Base-by-base conservation (phyloP, 2,888 invertebrate species). In the Coremacera marginata region DNA sequence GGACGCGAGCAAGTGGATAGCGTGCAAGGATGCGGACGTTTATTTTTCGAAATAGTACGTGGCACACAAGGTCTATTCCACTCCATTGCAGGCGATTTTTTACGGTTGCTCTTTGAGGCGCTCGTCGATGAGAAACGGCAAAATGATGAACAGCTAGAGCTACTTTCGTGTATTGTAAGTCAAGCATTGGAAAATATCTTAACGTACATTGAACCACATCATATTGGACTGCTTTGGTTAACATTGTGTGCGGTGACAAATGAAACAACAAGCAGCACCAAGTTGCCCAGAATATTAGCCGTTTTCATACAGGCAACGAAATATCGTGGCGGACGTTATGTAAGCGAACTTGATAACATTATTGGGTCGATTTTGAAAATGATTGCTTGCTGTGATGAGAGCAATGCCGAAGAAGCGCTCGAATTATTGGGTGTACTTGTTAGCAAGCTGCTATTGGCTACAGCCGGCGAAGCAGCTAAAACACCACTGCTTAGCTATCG, bases 1-100 rank as follows among this genome's bases (percentile, higher is more conserved):
- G 90, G 93, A 80, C 91, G 90, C 16, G 92, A 93, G 86, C 91
- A 92, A 84, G 92, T 94, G 89, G 95, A 95, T 90, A 94, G 94
- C 79, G 90, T 94, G 19, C 89, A 91, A 72, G 98, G 98, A 5
- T 95, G 96, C 88, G 96, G 97, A 0, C 93, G 94, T 82, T 91
- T 98, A 27, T 90, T 98, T 76, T 98, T 96, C 90, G 96, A 98
- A 91, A 94, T 96, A 76, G 89, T 97, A 62, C 93, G 94, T 85
- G 98, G 98, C 44, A 93, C 96, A 0, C 91, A 93, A 78, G 94
- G 94, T 0, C 94, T 95, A 84, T 95, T 98, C 86, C 97, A 98
- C 87, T 96, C 95, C 80, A 94, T 94, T 83, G 93, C 95, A 0
- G 93, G 93, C 72, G 91, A 92, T 75, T 93, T 96, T 83, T 87